Evolutionary conservation across 2,797 vertebrate genomes (phyloP).

Genomic region (Crocodylus rhombifer): DNA sequence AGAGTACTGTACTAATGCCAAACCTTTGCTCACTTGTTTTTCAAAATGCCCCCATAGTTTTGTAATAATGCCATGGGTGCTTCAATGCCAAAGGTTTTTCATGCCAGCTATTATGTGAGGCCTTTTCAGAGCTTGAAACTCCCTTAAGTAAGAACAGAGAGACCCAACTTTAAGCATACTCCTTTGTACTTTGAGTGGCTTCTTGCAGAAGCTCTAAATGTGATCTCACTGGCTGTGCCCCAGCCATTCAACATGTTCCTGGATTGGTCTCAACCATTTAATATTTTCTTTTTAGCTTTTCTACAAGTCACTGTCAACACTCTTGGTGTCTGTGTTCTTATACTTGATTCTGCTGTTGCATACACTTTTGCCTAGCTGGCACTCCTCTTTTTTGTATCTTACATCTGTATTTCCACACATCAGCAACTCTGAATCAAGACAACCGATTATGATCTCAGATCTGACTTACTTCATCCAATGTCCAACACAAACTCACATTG

Average conservation of each 20-base stretch:
- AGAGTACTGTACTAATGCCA: background rate
- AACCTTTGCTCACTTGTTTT: background rate
- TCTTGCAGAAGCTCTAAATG: background rate
- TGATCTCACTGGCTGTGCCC: conserved; percentile 17
- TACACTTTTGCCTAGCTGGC: background rate
- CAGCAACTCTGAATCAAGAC: background rate
- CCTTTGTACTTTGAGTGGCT: background rate
- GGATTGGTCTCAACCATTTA: background rate
- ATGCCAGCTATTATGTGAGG: conserved; percentile 36
- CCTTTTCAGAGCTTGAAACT: background rate
- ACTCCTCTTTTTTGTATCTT: background rate
- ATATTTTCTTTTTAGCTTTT: background rate
- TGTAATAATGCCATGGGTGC: background rate
- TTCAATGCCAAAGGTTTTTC: conserved; percentile 4
- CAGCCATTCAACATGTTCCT: background rate
- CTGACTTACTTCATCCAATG: background rate
- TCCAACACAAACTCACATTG: background rate
- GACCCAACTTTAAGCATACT: background rate
- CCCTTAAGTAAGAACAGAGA: background rate
- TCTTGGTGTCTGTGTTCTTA: background rate
- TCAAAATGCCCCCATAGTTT: conserved; percentile 25
- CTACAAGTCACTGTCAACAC: background rate
- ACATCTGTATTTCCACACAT: fast-evolving
- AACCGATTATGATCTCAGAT: background rate
- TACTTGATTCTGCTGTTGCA: background rate